Evolutionary conservation across 92 coral and sea anemone species (phyloP).

Genomic region (Porites divaricata): DNA sequence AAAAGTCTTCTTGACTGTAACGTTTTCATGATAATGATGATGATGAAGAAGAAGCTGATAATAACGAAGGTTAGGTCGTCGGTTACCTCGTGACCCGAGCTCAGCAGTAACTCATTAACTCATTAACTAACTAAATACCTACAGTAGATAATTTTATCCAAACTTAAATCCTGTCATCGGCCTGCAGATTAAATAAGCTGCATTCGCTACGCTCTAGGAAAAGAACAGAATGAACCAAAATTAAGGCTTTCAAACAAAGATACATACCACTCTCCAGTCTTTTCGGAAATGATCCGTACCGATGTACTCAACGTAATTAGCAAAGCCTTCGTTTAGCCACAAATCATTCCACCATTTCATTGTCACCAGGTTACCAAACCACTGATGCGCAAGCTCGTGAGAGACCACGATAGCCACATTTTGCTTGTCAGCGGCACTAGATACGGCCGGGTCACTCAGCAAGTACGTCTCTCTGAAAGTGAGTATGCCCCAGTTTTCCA

Average conservation of each 20-base stretch:
- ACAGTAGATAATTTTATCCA: too few relatives aligned
- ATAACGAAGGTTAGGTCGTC: too few relatives aligned
- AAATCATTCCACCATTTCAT: slow-evolving; percentile 95
- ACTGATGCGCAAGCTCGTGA: slow-evolving; percentile 97
- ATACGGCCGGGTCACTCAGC: slow-evolving; percentile 79
- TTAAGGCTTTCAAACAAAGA: neutral
- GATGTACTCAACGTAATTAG: slow-evolving; percentile 84
- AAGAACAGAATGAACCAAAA: too few relatives aligned
- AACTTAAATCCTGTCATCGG: too few relatives aligned
- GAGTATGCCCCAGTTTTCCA: slow-evolving; percentile 89
- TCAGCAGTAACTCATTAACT: too few relatives aligned
- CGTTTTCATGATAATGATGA: too few relatives aligned
- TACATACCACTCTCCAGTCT: slow-evolving; percentile 93
- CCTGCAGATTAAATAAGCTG: too few relatives aligned
- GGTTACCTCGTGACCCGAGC: too few relatives aligned
- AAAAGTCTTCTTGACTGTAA: too few relatives aligned
- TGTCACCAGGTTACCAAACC: slow-evolving; percentile 91
- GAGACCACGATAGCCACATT: slow-evolving; percentile 81
- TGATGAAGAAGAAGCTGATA: too few relatives aligned
- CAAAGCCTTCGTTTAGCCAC: slow-evolving; percentile 93
- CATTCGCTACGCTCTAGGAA: neutral
- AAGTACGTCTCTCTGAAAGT: slow-evolving; percentile 86
- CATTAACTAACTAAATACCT: too few relatives aligned
- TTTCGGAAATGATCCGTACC: slow-evolving; percentile 90
- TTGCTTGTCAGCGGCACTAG: slow-evolving; percentile 90